Evolutionary conservation across 1,140 invertebrate genomes (phyloP), one percentile per base, ranked within the genome.

Genomic region (Anastatus disparis): DNA sequence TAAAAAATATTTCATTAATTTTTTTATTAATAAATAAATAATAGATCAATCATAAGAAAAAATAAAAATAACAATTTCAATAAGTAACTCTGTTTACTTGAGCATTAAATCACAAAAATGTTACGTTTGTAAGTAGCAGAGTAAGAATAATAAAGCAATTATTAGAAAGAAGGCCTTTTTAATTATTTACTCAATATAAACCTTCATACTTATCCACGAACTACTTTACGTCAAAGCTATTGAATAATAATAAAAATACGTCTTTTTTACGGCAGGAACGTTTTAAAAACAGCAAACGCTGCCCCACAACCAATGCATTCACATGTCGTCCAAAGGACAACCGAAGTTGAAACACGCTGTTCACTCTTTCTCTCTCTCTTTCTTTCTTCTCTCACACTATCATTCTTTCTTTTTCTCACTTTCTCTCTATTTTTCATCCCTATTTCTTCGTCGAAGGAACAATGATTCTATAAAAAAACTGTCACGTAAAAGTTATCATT

Each of bases 301-400:
- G 42, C 44, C 26, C 26, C 56, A 72, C 73, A 76, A 73, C 65
- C 69, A 29, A 70, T 56, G 50, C 40, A 22, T 53, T 64, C 40
- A 22, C 46, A 44, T 20, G 24, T 12, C n/a, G 24, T 62, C 69
- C 71, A 70, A 76, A 78, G 73, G 79, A 78, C 74, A 76, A 81
- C 79, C 77, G 79, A 84, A 82, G 76, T 52, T 80, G 78, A 78
- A 76, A 80, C 59, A 73, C 78, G 78, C 76, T 76, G 76, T 63
- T 65, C 63, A 71, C 56, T 67, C 64, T 71, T 50, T 76, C 72
- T 77, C 66, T 77, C 76, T 79, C 71, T 73, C 71, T 38, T 20
- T 55, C 52, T 8, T 27, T 55, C 27, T 31, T n/a, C 17, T 62
- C 56, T 27, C 13, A 26, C n/a, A n/a, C n/a, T n/a, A n/a, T n/a